These are phyloP conservation scores for Bombus fervidus DNA, from an alignment of 1,140 invertebrate genomes.

Conservation along the genomic window DNA sequence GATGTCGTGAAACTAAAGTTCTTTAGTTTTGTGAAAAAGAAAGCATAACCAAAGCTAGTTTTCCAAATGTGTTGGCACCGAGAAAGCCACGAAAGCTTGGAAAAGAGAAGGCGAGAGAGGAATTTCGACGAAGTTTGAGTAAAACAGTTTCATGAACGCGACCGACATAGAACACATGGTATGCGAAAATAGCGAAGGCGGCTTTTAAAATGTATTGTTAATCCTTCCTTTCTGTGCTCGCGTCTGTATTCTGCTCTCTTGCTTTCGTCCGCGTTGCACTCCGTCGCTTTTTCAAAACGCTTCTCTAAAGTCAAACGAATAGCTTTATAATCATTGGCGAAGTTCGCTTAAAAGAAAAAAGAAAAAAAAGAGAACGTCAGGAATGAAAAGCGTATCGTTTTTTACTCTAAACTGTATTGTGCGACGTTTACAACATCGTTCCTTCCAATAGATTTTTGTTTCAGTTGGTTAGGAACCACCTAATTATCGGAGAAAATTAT, in stretches of 20 bases:
- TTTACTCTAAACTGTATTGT: background rate
- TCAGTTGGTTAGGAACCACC: background rate
- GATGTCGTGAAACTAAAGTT: background rate
- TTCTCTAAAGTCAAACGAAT: conserved; percentile 20
- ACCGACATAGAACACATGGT: background rate
- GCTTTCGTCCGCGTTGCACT: background rate
- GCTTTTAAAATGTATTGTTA: conserved; percentile 39
- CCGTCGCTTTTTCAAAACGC: conserved; percentile 20
- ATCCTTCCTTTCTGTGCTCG: conserved; percentile 8
- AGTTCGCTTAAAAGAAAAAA: background rate
- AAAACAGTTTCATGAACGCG: conserved; percentile 5
- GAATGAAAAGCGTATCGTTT: background rate
- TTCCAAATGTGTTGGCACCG: conserved; percentile 27
- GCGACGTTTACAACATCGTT: background rate
- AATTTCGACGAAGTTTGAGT: conserved; percentile 27
- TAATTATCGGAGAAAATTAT: background rate
- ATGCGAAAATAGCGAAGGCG: conserved; percentile 25
- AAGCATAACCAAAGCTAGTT: conserved; percentile 26
- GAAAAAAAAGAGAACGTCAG: background rate
- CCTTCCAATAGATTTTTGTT: background rate
- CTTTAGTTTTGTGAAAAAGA: background rate
- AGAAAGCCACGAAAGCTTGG: background rate
- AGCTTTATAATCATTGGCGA: background rate
- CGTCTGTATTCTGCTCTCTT: background rate
- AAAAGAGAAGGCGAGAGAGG: background rate